These are phyloP conservation scores for Tympanoctomys barrerae DNA, from an alignment of 2,797 vertebrate genomes.

Conservation along the genomic window DNA sequence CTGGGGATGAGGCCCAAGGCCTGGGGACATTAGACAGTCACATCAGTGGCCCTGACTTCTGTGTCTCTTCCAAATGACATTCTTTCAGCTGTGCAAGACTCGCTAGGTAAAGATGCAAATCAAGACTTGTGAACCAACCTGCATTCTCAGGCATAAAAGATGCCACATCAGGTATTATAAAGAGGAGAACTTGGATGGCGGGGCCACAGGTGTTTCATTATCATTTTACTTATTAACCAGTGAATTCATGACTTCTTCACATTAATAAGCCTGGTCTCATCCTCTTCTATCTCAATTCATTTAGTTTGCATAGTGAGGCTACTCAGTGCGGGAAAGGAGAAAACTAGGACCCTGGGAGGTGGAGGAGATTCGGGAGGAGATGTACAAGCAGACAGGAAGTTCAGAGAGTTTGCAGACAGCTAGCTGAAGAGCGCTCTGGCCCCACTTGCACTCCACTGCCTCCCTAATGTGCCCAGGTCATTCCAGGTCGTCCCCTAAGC, in stretches of 20 bases:
- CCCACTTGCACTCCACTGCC: neutral
- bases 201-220: neutral
- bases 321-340: neutral
- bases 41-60: neutral
- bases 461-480: neutral
- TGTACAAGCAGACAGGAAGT: neutral
- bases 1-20: neutral
- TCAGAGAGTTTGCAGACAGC: neutral
- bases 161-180: neutral
- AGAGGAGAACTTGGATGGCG: neutral
- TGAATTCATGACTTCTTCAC: neutral
- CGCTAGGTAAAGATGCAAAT: neutral
- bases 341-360: neutral
- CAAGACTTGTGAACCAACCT: neutral
- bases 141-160: slow-evolving; percentile 27
- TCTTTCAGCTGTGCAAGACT: neutral
- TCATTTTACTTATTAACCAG: neutral
- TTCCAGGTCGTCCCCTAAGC: neutral
- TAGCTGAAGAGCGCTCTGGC: neutral
- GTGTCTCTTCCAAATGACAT: neutral
- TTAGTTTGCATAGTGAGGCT: slow-evolving; percentile 29
- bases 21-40: neutral
- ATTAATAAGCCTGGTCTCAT: neutral
- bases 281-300: slow-evolving; percentile 20
- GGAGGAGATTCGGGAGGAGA: neutral